Evolutionary conservation across 2,888 invertebrate genomes (phyloP), one percentile per base, ranked within the genome.

Genomic region (Caprella mutica): DNA sequence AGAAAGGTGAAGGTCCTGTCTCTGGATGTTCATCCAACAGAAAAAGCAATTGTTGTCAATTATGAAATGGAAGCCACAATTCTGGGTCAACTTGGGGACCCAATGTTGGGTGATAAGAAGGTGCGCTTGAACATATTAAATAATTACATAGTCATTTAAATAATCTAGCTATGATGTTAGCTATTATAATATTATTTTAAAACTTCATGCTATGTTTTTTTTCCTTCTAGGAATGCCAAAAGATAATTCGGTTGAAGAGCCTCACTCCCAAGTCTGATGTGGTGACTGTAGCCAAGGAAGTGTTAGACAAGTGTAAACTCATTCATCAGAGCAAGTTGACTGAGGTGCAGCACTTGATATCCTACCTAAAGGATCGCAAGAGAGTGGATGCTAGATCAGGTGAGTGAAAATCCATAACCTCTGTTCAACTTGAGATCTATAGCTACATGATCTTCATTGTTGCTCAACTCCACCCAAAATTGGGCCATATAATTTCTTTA

Each of bases 1-100:
- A 59, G 62, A 67, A 81, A 83, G 72, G 80, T 84, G 67, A 80
- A 81, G 74, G 83, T 85, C 60, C 85, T 86, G 52, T 80, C 81
- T 60, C 79, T 91, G 65, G 90, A 92, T 75, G 89, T 89, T 19
- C 91, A 92, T 77, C 89, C 90, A 9, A 84, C 84, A 52, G 84
- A 90, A 70, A 85, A 86, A 70, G 89, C 90, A 43, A 75, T 91
- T 52, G 81, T 92, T 56, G 83, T 91, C 53, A 85, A 85, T 73
- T 90, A 90, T 76, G 86, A 89, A 71, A 76, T 89, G 65, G 86
- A 89, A 72, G 88, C 87, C 46, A 81, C 85, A n/a, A 84, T 89
- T 67, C 77, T 87, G 64, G 85, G 85, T 29, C 84, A 85, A 71
- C 77, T 84, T 66, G 85, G 84, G 59, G 83, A 86, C 72, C 81